Evolutionary conservation across 1,140 invertebrate species (phyloP).

Genomic region (Sarcophaga bullata): DNA sequence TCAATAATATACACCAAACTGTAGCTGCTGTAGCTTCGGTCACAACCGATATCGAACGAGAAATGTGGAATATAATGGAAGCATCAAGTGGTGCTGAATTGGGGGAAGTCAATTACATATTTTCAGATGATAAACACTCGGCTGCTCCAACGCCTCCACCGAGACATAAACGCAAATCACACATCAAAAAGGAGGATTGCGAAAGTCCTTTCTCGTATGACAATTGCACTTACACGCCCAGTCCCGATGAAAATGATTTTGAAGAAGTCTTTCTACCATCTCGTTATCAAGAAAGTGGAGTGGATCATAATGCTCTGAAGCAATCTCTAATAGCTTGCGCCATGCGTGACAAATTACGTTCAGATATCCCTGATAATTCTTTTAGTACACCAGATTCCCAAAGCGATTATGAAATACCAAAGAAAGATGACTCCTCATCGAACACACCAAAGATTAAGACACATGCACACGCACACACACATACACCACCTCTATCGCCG

Average conservation of each 20-base stretch:
- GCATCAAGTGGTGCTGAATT: slow-evolving; percentile 61
- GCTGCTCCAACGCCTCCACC: slow-evolving; percentile 33
- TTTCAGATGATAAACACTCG: slow-evolving; percentile 50
- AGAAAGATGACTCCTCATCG: slow-evolving; percentile 45
- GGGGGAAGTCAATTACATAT: slow-evolving; percentile 60
- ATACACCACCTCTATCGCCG: slow-evolving; percentile 29
- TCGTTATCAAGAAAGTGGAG: slow-evolving; percentile 33
- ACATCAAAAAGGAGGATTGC: slow-evolving; percentile 30
- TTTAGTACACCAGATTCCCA: slow-evolving; percentile 46
- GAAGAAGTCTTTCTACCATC: slow-evolving; percentile 60
- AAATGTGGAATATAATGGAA: slow-evolving; percentile 67
- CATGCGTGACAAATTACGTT: slow-evolving; percentile 60
- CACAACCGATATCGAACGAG: slow-evolving; percentile 61
- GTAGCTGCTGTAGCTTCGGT: slow-evolving; percentile 63
- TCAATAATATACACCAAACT: slow-evolving; percentile 64
- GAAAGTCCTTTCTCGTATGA: slow-evolving; percentile 58
- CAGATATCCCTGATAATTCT: slow-evolving; percentile 53
- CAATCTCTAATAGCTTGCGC: slow-evolving; percentile 52
- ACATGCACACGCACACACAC: slow-evolving; percentile 48
- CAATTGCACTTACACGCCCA: slow-evolving; percentile 58
- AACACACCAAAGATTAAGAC: slow-evolving; percentile 43
- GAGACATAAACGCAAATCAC: slow-evolving; percentile 19
- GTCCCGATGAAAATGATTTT: slow-evolving; percentile 53
- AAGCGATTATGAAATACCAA: slow-evolving; percentile 55
- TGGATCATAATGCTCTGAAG: slow-evolving; percentile 54